Base-by-base conservation (phyloP, 35 echinoderm and acorn worm species). In the Stichopus chloronotus region DNA sequence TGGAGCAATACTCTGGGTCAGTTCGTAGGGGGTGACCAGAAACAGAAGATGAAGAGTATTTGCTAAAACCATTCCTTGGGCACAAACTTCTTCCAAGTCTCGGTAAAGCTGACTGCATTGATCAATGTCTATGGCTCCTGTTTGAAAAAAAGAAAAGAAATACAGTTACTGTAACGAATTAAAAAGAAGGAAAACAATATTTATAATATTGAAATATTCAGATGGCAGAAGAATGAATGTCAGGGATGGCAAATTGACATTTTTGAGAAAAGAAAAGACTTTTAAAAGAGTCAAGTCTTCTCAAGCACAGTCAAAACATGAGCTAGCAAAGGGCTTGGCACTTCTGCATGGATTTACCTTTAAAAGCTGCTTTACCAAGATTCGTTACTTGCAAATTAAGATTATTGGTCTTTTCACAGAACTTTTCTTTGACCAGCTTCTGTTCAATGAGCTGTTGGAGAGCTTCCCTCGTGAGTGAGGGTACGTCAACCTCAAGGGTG, bases 51-150 rank as follows among this genome's bases (percentile, higher is more conserved):
- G 96, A 60, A 98, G 91, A 9, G 84, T 92, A 87, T 98, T 98
- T 10, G 96, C 92, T 3, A 98, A 85, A 53, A 98, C 93, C 54
- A 97, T 71, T 14, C 96, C 96, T 25, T 95, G 82, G 59, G 94
- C 96, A 43, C 30, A 43, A 43, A 43, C 94, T 25, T 88, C 14
- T 80, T 95, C 90, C 63, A 98, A 78, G 57, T 98, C 96, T 19
- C 63, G 54, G 91, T 95, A 98, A 53, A 98, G 58, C 1, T 84
- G 79, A 9, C 79, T 57, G 87, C 96, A 98, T 11, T 94, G 57
- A 76, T 98, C 96, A 74, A 98, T 96, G 74, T 98, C 96, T 76
- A 98, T 92, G 56, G 96, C 91, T 59, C 96, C 96, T 98, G 76
- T 43, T 43, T 3, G 30, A 43, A 43, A 43, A 43, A 43, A 43